Evolutionary conservation across 2,797 vertebrate species (phyloP), one percentile per base, ranked within the genome.

Genomic region (Picus viridis): DNA sequence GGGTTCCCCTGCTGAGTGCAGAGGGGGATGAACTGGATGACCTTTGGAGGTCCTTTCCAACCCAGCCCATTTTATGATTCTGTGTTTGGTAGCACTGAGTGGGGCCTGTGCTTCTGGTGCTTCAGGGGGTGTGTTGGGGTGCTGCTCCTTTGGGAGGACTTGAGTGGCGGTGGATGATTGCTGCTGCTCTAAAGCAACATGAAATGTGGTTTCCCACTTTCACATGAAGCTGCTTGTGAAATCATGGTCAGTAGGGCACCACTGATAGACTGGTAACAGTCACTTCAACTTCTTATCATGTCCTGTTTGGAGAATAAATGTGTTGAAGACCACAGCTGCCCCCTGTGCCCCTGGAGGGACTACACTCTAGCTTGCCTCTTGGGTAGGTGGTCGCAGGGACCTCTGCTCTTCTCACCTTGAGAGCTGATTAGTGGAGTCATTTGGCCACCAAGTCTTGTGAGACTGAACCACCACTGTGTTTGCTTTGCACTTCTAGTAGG

Each of bases 251-350:
- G 79, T n/a, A 68, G 58, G 57, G 39, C 39, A 39, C 58, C 7
- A 14, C 47, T 27, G 71, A 6, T 18, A 10, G 2, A 2, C 17
- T 59, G 5, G 24, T 34, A 71, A n/a, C 0, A 4, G 27, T 32
- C 49, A 15, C 17, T 72, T 83, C 24, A 54, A 63, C 29, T 78
- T 64, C 41, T 72, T 47, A 14, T 41, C 17, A 6, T 22, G 32
- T 56, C 26, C 32, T 70, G 3, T 19, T 80, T 16, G 22, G 59
- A 22, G 23, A 59, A 45, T 18, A 61, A 83, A 22, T 1, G 0
- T 2, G 1, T 16, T 39, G 59, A 53, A 22, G 16, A 56, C 36
- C 18, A 16, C 7, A 16, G 18, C 13, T 73, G 49, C 18, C 30
- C 5, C 74, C 30, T 56, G 29, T 63, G 39, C 24, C 7, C 3